Conservation (phyloP, 2,888 invertebrate genomes). For the Tethea ocularis region DNA sequence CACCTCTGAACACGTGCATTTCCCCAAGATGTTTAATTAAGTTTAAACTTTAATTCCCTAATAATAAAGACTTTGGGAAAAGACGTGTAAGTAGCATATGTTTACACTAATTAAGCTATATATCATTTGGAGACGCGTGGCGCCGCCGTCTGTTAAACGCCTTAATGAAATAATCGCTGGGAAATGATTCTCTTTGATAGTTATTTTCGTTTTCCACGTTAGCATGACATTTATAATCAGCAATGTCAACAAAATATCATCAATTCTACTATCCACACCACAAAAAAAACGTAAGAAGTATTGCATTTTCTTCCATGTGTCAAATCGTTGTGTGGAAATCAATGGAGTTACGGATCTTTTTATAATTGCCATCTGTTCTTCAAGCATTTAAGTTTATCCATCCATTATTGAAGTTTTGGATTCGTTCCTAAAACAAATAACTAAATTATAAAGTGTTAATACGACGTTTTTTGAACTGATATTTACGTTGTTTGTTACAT, state of each 20-base stretch:
- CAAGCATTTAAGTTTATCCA: too few species aligned
- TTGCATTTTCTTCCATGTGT: too few species aligned
- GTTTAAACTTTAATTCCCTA: slow-evolving; percentile 28
- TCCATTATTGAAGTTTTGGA: too few species aligned
- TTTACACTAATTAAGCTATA: slow-evolving; percentile 75
- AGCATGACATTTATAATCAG: slow-evolving; percentile 21
- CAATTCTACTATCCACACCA: neutral
- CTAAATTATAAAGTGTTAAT: too few species aligned
- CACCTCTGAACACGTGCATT: slow-evolving; percentile 52
- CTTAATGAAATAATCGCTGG: slow-evolving; percentile 66
- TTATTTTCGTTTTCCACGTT: slow-evolving; percentile 45
- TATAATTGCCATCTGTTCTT: neutral
- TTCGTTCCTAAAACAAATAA: neutral
- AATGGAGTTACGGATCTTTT: neutral
- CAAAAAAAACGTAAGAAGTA: too few species aligned
- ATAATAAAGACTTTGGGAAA: slow-evolving; percentile 35
- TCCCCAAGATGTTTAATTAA: slow-evolving; percentile 21
- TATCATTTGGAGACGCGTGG: slow-evolving; percentile 67
- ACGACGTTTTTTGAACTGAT: too few species aligned
- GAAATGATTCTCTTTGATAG: slow-evolving; percentile 57
- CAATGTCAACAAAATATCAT: slow-evolving; percentile 6
- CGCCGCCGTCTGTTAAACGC: slow-evolving; percentile 74
- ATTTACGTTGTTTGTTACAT: too few species aligned
- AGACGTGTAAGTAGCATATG: slow-evolving; percentile 35
- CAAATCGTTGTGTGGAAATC: too few species aligned